A percentile compares a stretch with the other conserved stretches of the same genome.
phyloP scores from a whole-genome alignment of 2,888 invertebrate genomes.

The Parnassius smintheus region DNA sequence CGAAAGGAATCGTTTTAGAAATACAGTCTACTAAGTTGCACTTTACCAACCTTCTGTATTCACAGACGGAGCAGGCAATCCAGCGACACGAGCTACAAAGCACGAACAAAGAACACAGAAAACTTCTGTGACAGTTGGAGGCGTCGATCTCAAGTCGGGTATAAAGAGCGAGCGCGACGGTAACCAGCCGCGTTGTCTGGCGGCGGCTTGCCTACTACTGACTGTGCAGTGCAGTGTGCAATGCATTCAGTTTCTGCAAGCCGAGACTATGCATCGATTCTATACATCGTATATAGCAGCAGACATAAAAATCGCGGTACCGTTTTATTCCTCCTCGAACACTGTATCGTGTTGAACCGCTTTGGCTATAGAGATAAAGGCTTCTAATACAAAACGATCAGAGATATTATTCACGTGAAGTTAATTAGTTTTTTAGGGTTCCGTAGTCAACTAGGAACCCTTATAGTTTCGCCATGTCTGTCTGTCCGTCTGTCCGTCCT shows the following conservation, averaged over 20 bases:
- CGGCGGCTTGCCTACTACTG: conserved; percentile 16
- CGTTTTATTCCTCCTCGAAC: conserved; percentile 30
- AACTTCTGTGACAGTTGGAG: conserved; percentile 11
- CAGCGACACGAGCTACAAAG: conserved; percentile 4
- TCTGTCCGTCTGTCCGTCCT: too few species aligned
- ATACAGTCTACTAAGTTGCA: not conserved
- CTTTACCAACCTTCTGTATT: conserved; percentile 16
- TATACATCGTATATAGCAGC: conserved; percentile 18
- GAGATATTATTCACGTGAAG: not conserved
- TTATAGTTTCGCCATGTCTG: too few species aligned
- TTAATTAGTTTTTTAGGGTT: too few species aligned
- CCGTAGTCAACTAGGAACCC: too few species aligned
- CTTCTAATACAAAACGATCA: not conserved
- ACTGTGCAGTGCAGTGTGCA: conserved; percentile 12
- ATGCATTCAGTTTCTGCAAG: too few species aligned
- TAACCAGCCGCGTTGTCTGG: conserved; percentile 16
- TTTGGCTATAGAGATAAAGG: not conserved
- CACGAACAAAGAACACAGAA: conserved; percentile 4
- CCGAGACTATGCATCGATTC: conserved; percentile 18
- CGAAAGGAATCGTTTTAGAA: not conserved
- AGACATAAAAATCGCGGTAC: conserved; percentile 39
- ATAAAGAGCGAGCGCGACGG: conserved; percentile 13
- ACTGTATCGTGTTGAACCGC: conserved; percentile 28
- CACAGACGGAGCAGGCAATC: conserved; percentile 7
- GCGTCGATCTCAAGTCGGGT: conserved; percentile 19